phyloP scores from a whole-genome alignment of 2,888 invertebrate species.

The Eudemis profundana region DNA sequence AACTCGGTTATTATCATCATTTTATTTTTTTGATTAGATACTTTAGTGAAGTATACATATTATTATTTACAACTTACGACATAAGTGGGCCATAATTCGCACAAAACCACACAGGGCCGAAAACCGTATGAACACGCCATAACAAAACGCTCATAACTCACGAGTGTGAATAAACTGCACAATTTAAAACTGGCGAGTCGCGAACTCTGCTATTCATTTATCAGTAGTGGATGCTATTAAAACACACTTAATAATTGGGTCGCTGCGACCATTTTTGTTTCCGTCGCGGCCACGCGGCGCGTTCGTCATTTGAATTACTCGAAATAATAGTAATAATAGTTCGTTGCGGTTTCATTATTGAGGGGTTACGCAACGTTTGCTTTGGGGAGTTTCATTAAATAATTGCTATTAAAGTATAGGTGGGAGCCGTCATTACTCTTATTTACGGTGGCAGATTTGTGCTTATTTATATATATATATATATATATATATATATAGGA shows the following conservation, averaged over 20 bases:
- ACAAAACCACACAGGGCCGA: not conserved
- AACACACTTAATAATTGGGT: conserved; percentile 51
- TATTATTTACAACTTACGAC: too few species aligned
- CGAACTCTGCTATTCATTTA: conserved; percentile 45
- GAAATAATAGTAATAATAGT: conserved; percentile 26
- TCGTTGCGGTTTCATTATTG: conserved; percentile 20
- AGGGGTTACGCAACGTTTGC: not conserved
- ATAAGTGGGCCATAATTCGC: too few species aligned
- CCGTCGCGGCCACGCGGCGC: conserved; percentile 45
- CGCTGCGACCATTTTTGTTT: conserved; percentile 48
- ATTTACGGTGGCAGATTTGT: too few species aligned
- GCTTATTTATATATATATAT: too few species aligned
- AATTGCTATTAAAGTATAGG: not conserved
- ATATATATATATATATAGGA: too few species aligned
- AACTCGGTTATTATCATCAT: too few species aligned
- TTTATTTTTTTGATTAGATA: too few species aligned
- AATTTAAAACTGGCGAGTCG: conserved; percentile 35
- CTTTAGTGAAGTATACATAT: too few species aligned
- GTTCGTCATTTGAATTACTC: conserved; percentile 43
- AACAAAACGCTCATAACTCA: conserved; percentile 30
- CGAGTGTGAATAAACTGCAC: conserved; percentile 27
- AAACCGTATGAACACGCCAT: conserved; percentile 8
- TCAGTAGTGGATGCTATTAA: conserved; percentile 49
- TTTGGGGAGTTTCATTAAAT: not conserved
- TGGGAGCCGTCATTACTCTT: too few species aligned